Conservation (phyloP, 2,113 vertebrate species). For the Nematolebias whitei region DNA sequence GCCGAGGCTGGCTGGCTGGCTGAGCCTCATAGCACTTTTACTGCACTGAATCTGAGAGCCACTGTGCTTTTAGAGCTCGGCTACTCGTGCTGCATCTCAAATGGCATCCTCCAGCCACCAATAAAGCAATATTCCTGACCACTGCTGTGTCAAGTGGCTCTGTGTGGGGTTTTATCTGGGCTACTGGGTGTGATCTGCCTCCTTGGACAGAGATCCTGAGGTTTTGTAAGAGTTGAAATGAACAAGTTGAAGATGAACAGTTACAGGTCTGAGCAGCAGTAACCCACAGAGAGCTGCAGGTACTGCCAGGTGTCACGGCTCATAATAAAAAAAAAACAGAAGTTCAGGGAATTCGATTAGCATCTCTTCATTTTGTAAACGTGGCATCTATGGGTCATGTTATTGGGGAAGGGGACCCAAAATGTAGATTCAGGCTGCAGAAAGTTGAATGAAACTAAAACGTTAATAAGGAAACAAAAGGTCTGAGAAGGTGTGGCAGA, state of each 20-base stretch:
- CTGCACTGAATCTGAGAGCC: constrained; percentile 63
- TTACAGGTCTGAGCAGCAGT: constrained; percentile 3
- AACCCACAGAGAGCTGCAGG: constrained; percentile 1
- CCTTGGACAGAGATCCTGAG: constrained; percentile 20
- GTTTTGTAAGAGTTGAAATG: constrained; percentile 20
- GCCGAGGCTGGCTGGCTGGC: constrained; percentile 57
- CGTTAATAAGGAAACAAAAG: too few species aligned
- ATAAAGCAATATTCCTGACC: constrained; percentile 71
- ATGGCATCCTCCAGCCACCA: constrained; percentile 62
- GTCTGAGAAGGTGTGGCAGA: too few species aligned
- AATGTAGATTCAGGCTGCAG: too few species aligned
- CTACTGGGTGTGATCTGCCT: constrained; percentile 35
- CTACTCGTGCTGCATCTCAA: constrained; percentile 65
- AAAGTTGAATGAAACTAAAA: too few species aligned
- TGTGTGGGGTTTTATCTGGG: constrained; percentile 51
- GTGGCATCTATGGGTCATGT: too few species aligned
- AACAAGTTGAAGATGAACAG: constrained; percentile 19
- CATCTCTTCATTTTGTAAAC: too few species aligned
- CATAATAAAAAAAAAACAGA: too few species aligned
- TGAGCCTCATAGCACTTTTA: constrained; percentile 66
- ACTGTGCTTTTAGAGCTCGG: constrained; percentile 64
- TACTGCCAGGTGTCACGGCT: too few species aligned
- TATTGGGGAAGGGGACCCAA: too few species aligned
- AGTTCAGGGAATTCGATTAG: too few species aligned
- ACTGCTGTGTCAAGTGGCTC: constrained; percentile 61